Conservation (phyloP, 2,888 invertebrate genomes). For the Limenitis camilla region DNA sequence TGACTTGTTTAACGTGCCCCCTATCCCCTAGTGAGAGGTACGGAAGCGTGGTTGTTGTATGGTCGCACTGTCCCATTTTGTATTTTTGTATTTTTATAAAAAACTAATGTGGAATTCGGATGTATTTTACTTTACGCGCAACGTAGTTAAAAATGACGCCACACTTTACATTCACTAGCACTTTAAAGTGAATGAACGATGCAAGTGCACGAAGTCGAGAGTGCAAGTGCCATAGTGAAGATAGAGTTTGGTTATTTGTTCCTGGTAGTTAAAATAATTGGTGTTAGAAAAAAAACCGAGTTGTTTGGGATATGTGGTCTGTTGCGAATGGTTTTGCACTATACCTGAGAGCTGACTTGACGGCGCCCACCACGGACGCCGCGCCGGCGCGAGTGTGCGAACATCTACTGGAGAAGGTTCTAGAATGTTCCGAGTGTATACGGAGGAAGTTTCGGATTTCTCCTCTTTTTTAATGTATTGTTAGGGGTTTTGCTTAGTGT, state of each 20-base stretch:
- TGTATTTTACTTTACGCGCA: conserved; percentile 68
- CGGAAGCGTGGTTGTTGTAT: conserved; percentile 57
- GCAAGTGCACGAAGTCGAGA: too few species aligned
- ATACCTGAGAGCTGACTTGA: conserved; percentile 19
- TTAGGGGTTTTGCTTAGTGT: conserved; percentile 16
- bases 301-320: conserved; percentile 70
- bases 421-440: conserved; percentile 22
- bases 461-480: conserved; percentile 32
- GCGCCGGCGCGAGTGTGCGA: neutral
- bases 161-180: too few species aligned
- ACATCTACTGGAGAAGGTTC: conserved; percentile 5
- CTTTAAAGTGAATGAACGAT: too few species aligned
- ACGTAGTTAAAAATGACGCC: too few species aligned
- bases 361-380: too few species aligned
- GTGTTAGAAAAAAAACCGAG: conserved; percentile 56
- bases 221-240: neutral
- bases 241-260: neutral
- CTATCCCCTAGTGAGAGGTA: conserved; percentile 45
- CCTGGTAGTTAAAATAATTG: conserved; percentile 35
- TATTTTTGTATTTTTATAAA: conserved; percentile 75
- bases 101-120: conserved; percentile 68
- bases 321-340: conserved; percentile 41
- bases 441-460: conserved; percentile 42
- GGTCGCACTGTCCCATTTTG: conserved; percentile 73
- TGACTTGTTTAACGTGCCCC: conserved; percentile 57